A percentile compares a stretch with the other conserved stretches of the same genome.
Conservation (phyloP, 2,888 invertebrate genomes). For the Drosophila mimica region DNA sequence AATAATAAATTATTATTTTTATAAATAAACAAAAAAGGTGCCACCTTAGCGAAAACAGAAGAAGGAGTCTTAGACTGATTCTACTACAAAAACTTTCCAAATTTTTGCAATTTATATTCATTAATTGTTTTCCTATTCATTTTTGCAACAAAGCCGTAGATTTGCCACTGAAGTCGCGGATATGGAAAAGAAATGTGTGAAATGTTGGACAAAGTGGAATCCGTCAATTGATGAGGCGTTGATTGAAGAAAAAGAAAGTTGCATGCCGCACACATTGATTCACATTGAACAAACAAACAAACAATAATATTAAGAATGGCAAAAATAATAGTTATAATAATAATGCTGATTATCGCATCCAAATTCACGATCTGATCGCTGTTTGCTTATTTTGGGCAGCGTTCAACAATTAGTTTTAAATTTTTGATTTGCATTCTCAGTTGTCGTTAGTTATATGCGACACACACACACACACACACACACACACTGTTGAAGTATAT, state of each 20-base stretch:
- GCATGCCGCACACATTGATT: not conserved
- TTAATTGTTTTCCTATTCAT: not conserved
- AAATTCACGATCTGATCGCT: constrained; percentile 3
- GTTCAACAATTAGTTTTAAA: constrained; percentile 24
- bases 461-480: constrained; percentile 6
- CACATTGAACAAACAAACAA: not conserved
- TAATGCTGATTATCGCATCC: not conserved
- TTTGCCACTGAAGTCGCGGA: not conserved
- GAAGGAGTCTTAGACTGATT: not conserved
- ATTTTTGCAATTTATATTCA: not conserved
- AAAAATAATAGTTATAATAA: not conserved
- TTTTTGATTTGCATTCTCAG: constrained; percentile 38
- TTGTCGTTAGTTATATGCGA: constrained; percentile 15
- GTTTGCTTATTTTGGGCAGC: constrained; percentile 21
- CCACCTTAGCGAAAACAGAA: no score
- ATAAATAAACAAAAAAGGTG: no score
- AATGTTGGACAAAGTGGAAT: not conserved
- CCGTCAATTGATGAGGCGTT: not conserved
- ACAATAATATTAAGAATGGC: not conserved
- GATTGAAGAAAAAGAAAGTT: not conserved
- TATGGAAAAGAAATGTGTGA: not conserved
- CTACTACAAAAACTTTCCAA: not conserved
- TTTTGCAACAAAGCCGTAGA: not conserved
- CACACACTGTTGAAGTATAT: constrained; percentile 11
- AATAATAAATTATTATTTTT: no score